Conservation (phyloP, 2,888 invertebrate species). For the Scrobipalpa costella region DNA sequence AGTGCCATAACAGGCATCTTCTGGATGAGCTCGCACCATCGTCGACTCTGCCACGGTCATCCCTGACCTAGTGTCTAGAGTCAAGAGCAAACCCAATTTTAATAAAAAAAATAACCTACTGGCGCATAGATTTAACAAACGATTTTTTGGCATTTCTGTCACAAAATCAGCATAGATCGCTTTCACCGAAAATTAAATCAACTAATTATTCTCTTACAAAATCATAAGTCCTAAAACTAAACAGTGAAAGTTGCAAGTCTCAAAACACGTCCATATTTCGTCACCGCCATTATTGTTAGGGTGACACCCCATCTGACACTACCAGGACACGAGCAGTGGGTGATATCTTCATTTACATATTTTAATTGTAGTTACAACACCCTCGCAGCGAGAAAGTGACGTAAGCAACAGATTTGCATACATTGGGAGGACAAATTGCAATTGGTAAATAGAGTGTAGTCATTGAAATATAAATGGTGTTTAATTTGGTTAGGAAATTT, state of each 20-base stretch:
- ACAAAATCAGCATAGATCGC: too few relatives aligned
- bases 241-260: not conserved
- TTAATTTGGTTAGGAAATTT: not conserved
- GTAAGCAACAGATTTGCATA: conserved; percentile 72
- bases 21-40: too few relatives aligned
- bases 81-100: too few relatives aligned
- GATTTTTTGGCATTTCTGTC: too few relatives aligned
- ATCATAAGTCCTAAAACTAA: not conserved
- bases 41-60: too few relatives aligned
- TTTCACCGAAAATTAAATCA: too few relatives aligned
- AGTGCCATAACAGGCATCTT: too few relatives aligned
- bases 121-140: too few relatives aligned
- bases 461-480: conserved; percentile 51
- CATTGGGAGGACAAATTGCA: conserved; percentile 64
- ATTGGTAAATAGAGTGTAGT: conserved; percentile 61
- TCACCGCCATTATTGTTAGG: conserved; percentile 48
- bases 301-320: conserved; percentile 51
- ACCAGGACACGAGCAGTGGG: conserved; percentile 48
- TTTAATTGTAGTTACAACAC: conserved; percentile 68
- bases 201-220: too few relatives aligned
- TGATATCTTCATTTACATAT: conserved; percentile 78
- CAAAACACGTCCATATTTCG: conserved; percentile 46
- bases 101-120: too few relatives aligned
- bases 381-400: conserved; percentile 63
- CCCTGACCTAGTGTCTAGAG: too few relatives aligned